These are phyloP conservation scores for Clarias laeviceps DNA, from an alignment of 2,797 vertebrate species.

Conservation along the genomic window DNA sequence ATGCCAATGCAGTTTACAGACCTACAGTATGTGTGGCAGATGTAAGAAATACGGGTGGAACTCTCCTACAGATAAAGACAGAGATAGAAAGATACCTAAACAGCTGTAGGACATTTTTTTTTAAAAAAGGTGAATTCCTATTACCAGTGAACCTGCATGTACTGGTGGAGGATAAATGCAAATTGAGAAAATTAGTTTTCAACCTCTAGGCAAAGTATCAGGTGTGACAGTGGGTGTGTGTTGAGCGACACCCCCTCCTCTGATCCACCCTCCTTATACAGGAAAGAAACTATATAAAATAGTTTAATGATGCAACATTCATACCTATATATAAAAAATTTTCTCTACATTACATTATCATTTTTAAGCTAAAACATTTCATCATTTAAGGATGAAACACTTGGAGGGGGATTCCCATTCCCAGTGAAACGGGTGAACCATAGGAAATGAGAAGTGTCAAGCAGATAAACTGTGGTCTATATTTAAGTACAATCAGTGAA, in stretches of 20 bases:
- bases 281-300: neutral
- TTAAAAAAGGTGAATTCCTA: neutral
- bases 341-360: neutral
- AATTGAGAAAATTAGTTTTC: neutral
- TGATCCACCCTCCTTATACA: neutral
- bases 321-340: neutral
- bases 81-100: neutral
- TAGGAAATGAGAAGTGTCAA: neutral
- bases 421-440: neutral
- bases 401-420: neutral
- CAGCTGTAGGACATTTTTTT: neutral
- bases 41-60: neutral
- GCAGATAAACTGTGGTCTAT: neutral
- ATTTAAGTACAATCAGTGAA: neutral
- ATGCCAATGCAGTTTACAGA: neutral
- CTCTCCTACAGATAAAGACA: neutral
- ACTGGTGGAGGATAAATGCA: neutral
- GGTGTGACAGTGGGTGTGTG: neutral
- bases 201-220: conserved; percentile 8
- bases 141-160: neutral
- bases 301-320: neutral
- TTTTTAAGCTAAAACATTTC: neutral
- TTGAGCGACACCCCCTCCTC: neutral
- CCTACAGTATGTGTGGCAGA: neutral
- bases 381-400: no score